These are phyloP conservation scores for Atrichornis clamosus DNA, from an alignment of 2,113 vertebrate genomes.

Conservation along the genomic window DNA sequence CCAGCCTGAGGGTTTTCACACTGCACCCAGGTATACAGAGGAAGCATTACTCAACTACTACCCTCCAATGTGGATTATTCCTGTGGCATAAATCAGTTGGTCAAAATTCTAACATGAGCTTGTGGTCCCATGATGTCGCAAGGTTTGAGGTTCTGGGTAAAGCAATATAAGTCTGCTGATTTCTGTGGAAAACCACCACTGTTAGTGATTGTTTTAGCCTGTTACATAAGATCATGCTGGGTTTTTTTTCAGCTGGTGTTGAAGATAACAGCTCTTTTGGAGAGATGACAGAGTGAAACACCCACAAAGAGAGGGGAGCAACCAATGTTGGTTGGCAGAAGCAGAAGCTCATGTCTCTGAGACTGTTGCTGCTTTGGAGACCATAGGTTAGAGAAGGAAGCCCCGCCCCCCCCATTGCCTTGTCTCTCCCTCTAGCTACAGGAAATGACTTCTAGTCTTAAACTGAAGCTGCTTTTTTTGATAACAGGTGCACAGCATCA, in stretches of 20 bases:
- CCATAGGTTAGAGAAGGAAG: not conserved
- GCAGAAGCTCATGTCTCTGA: not conserved
- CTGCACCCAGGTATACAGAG: not conserved
- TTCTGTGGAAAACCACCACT: not conserved
- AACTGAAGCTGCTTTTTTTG: not conserved
- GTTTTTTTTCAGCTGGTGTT: not conserved
- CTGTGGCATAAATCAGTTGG: not conserved
- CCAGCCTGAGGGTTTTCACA: not conserved
- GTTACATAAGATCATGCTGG: rapidly evolving
- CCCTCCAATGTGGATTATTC: not conserved
- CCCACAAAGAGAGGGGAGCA: not conserved
- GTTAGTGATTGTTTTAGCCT: not conserved
- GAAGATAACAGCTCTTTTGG: not conserved
- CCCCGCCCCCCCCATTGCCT: too few relatives aligned
- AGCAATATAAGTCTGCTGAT: not conserved
- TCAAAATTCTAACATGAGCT: not conserved
- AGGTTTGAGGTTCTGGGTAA: not conserved
- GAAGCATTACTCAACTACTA: not conserved
- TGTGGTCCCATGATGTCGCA: not conserved
- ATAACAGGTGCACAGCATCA: not conserved
- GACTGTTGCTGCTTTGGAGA: not conserved
- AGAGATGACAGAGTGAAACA: not conserved
- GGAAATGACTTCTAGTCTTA: not conserved
- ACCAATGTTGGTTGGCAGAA: not conserved
- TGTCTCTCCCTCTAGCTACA: not conserved